A percentile compares a stretch with the other conserved stretches of the same genome.
phyloP scores from a whole-genome alignment of 2,797 vertebrate species.

The Cichlasoma orientale region DNA sequence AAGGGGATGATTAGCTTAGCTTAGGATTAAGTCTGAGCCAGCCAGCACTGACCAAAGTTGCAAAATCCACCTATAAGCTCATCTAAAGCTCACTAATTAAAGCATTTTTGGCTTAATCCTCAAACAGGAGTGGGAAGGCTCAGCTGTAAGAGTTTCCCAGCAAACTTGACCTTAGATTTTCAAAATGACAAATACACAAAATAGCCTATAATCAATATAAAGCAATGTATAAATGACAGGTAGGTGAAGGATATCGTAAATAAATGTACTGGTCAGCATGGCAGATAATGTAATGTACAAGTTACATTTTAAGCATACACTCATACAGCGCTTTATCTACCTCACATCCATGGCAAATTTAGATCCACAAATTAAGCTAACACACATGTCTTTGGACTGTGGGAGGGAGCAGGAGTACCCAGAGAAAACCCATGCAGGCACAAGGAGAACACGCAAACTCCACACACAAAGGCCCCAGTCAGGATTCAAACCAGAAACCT shows the following conservation, averaged over 20 bases:
- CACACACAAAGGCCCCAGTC: background rate
- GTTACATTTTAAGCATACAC: background rate
- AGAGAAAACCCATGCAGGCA: background rate
- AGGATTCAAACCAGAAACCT: accelerated
- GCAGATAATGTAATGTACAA: background rate
- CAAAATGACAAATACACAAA: background rate
- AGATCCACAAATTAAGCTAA: background rate
- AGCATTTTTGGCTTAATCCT: background rate
- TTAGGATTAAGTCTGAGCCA: background rate
- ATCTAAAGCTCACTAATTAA: background rate
- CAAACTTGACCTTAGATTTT: background rate
- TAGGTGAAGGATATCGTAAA: background rate
- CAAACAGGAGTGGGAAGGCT: background rate
- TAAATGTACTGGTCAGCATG: background rate
- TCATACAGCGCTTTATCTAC: background rate
- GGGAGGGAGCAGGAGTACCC: background rate
- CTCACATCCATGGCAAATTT: background rate
- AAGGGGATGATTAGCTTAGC: background rate
- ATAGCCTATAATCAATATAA: background rate
- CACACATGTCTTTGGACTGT: background rate
- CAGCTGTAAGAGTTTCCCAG: background rate
- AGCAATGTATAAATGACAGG: background rate
- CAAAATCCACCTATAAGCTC: background rate
- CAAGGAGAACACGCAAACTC: background rate
- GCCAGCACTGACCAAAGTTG: background rate